phyloP scores from a whole-genome alignment of 2,888 invertebrate species.

The Archaeoteleia sp. region DNA sequence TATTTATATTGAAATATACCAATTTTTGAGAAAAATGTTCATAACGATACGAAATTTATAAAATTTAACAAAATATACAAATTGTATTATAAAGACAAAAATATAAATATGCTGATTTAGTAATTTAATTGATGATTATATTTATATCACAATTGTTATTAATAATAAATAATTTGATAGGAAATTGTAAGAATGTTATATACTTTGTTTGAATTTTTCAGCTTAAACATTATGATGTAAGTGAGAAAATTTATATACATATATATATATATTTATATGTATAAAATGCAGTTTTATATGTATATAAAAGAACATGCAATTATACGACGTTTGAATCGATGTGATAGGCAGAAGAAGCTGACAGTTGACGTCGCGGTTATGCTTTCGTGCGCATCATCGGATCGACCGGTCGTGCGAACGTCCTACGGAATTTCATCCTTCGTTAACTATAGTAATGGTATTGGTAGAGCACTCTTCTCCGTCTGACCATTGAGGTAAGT shows the following conservation, averaged over 20 bases:
- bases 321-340: conserved; percentile 36
- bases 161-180: too few relatives aligned
- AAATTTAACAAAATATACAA: too few relatives aligned
- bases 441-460: conserved; percentile 46
- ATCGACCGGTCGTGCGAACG: conserved; percentile 50
- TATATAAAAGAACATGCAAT: conserved; percentile 15
- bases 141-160: too few relatives aligned
- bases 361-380: conserved; percentile 48
- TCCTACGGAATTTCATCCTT: conserved; percentile 49
- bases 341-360: conserved; percentile 47
- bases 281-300: conserved; percentile 5
- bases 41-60: too few relatives aligned
- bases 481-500: conserved; percentile 52
- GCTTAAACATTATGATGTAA: too few relatives aligned
- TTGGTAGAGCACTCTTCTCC: conserved; percentile 41
- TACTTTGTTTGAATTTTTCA: too few relatives aligned
- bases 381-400: conserved; percentile 51
- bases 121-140: too few relatives aligned
- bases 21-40: too few relatives aligned
- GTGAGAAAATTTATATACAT: background rate
- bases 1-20: too few relatives aligned
- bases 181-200: too few relatives aligned
- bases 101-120: too few relatives aligned
- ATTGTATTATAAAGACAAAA: too few relatives aligned
- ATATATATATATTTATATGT: background rate